These are phyloP conservation scores for Aldabrachelys gigantea DNA, from an alignment of 2,113 vertebrate species.

Conservation along the genomic window DNA sequence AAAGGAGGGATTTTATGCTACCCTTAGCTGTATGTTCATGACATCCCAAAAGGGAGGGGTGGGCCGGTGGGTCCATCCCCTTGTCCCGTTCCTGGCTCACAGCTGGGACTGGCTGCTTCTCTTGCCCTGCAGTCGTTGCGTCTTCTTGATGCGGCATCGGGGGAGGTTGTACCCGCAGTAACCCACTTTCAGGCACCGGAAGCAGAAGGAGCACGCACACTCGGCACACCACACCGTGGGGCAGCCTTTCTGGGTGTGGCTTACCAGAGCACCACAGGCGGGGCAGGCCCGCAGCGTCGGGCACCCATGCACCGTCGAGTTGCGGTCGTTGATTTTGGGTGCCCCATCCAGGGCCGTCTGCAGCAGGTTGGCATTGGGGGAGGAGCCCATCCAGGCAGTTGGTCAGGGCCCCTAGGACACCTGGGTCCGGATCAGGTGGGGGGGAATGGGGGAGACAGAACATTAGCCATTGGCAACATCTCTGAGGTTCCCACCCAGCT, in stretches of 20 bases:
- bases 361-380: background rate
- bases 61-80: no score
- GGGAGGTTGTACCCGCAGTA: background rate
- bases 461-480: background rate
- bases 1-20: no score
- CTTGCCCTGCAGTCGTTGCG: background rate
- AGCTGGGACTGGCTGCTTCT: background rate
- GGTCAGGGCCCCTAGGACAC: no score
- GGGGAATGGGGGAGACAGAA: background rate
- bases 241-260: background rate
- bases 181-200: background rate
- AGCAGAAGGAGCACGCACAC: background rate
- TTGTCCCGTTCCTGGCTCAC: background rate
- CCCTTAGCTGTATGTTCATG: no score
- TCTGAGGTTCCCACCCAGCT: background rate
- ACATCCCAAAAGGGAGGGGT: no score
- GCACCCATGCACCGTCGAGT: background rate
- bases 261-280: rapidly evolving
- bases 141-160: background rate
- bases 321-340: background rate
- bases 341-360: background rate
- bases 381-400: background rate
- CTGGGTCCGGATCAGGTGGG: background rate
- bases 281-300: background rate
- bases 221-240: background rate